Evolutionary conservation across 2,797 vertebrate species (phyloP), one percentile per base, ranked within the genome.

Genomic region (Spinus olivaceus): DNA sequence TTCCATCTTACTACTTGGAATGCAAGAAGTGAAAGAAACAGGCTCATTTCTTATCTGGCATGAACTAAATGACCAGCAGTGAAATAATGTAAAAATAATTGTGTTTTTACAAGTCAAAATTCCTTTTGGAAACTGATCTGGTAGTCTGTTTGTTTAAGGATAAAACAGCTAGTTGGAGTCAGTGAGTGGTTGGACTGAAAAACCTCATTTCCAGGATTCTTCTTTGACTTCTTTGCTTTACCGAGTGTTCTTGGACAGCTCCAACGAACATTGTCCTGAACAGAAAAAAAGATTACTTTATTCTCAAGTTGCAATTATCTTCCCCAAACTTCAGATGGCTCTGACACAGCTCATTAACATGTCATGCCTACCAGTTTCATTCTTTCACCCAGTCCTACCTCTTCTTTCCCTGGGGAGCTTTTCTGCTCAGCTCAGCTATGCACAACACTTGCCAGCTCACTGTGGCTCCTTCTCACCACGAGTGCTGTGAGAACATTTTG

Each of bases 281-380:
- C 4, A 64, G 32, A 49, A 66, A 57, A 64, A 57, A 42, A 18
- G 6, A 50, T 67, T 0, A 76, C 56, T 88, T 94, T 78, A 50
- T 22, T 84, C 51, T 79, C 44, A 83, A 89, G 79, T 19, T 78
- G 76, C 57, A 91, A 81, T 95, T 92, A 67, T 78, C 61, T 78
- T 88, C 50, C 54, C 15, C 35, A 92, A 89, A 54, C 22, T 81
- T 92, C 91, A 92, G 82, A 93, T 95, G 92, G 72, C 65, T 88
- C 41, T 85, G 91, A 72, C 63, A 90, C 87, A 92, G 72, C 50
- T 94, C 92, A 95, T 96, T 96, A 92, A 64, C 65, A 32, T 54
- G 53, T 33, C 84, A 86, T 74, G 84, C 72, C 30, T 56, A 96
- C 15, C 9, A 54, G 53, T 74, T 93, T 74, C 63, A 61, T 42